A percentile compares a stretch with the other conserved stretches of the same genome.
These are phyloP conservation scores for Micromys minutus DNA, from an alignment of 2,113 vertebrate genomes.

Conservation along the genomic window DNA sequence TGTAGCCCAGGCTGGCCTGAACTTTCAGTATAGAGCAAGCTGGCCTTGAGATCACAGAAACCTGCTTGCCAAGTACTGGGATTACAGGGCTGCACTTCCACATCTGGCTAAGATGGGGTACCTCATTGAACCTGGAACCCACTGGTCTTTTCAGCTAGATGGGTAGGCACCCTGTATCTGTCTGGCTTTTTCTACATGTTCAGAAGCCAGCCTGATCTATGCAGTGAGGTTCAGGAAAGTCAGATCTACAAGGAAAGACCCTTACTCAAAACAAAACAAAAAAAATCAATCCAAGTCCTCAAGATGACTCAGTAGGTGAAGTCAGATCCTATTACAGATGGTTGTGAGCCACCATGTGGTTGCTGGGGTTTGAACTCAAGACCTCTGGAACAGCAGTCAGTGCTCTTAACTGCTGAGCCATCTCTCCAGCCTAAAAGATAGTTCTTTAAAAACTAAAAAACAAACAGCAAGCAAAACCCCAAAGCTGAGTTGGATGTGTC, in stretches of 20 bases:
- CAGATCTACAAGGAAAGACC: not conserved
- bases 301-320: not conserved
- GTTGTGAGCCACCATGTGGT: too few relatives aligned
- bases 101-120: not conserved
- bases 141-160: not conserved
- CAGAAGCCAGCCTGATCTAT: not conserved
- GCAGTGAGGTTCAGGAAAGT: not conserved
- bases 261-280: not conserved
- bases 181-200: not conserved
- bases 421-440: too few relatives aligned
- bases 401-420: too few relatives aligned
- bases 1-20: not conserved
- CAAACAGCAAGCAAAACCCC: not conserved
- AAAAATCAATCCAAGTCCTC: not conserved
- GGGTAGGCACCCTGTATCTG: not conserved
- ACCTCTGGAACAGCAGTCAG: too few relatives aligned
- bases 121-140: not conserved
- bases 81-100: not conserved
- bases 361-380: too few relatives aligned
- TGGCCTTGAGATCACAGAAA: not conserved
- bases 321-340: not conserved
- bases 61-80: not conserved
- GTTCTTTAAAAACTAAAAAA: not conserved
- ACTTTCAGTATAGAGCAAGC: not conserved
- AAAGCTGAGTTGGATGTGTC: not conserved